Percentiles rank a stretch among this genome's conserved stretches.
Conservation (phyloP, 2,888 invertebrate genomes). For the Nemotelus pantherinus region DNA sequence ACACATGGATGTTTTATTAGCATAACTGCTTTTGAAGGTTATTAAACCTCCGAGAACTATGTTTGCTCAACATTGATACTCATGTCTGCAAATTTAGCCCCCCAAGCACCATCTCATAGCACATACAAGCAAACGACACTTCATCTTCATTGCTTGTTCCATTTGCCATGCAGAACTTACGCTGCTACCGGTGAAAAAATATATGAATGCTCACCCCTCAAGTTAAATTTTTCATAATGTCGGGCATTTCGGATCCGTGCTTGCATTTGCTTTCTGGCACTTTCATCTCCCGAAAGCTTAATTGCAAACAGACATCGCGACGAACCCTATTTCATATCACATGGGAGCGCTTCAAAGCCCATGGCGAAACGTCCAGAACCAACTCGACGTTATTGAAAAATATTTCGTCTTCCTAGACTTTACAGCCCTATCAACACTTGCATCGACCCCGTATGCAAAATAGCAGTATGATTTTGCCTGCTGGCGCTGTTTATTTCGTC, state of each 20-base stretch:
- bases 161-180: not conserved
- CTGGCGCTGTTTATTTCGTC: conserved; percentile 5
- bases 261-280: conserved; percentile 41
- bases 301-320: not conserved
- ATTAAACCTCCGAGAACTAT: conserved; percentile 30
- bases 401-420: conserved; percentile 3
- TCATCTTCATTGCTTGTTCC: not conserved
- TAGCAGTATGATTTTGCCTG: not conserved
- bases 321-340: not conserved
- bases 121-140: conserved; percentile 1
- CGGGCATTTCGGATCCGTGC: conserved; percentile 35
- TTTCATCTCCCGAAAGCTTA: conserved; percentile 10
- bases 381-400: conserved; percentile 21
- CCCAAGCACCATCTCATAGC: conserved; percentile 9
- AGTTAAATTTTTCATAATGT: conserved; percentile 43
- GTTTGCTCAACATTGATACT: conserved; percentile 21
- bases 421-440: not conserved
- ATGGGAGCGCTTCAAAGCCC: not conserved
- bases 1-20: conserved; percentile 14
- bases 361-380: not conserved
- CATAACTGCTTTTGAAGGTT: conserved; percentile 30
- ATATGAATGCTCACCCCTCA: conserved; percentile 17
- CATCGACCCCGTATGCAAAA: not conserved
- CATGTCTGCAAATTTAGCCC: conserved; percentile 19
- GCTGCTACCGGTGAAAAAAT: not conserved